Evolutionary conservation across 1,140 invertebrate genomes (phyloP).

Genomic region (Papilio dardanus): DNA sequence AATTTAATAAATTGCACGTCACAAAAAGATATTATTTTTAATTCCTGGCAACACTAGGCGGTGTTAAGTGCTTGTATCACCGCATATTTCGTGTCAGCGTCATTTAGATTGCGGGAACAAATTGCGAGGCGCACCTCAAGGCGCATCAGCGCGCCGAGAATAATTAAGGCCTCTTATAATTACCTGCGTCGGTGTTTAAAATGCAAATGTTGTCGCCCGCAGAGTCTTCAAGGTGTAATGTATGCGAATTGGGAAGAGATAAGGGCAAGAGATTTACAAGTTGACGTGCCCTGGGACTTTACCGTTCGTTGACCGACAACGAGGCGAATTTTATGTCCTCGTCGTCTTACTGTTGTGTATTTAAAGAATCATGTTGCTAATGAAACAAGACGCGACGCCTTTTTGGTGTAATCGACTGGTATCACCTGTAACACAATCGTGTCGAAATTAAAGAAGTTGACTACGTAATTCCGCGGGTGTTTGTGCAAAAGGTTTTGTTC

Average conservation of each 20-base stretch:
- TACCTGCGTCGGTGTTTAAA: constrained; percentile 70
- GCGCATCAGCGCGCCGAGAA: constrained; percentile 62
- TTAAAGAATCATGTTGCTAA: constrained; percentile 9
- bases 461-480: neutral
- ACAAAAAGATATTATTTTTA: neutral
- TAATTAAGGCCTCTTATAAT: constrained; percentile 80
- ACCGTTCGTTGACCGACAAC: constrained; percentile 68
- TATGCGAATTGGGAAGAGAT: constrained; percentile 72
- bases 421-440: neutral
- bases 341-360: constrained; percentile 10
- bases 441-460: neutral
- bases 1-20: constrained; percentile 34
- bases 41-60: constrained; percentile 40
- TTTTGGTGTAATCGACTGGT: neutral
- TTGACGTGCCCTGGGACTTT: constrained; percentile 56
- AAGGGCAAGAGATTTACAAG: constrained; percentile 76
- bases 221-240: constrained; percentile 70
- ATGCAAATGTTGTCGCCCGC: constrained; percentile 78
- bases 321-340: constrained; percentile 36
- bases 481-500: neutral
- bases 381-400: neutral
- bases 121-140: constrained; percentile 67
- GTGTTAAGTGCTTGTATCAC: constrained; percentile 48
- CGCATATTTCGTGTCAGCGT: constrained; percentile 51
- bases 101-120: constrained; percentile 74